phyloP scores from a whole-genome alignment of 2,888 invertebrate genomes.

The Poecilus cupreus region DNA sequence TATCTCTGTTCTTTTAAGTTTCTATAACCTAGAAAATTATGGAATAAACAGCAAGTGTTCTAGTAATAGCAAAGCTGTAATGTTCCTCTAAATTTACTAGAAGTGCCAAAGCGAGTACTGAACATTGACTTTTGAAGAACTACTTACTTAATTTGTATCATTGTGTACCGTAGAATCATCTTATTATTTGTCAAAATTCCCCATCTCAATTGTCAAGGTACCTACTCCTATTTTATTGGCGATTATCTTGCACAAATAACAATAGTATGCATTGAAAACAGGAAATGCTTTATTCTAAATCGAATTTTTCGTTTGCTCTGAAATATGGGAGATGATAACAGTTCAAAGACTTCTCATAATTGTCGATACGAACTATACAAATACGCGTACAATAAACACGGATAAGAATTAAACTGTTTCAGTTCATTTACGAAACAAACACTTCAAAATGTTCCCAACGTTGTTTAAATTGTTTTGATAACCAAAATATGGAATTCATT shows the following conservation, averaged over 20 bases:
- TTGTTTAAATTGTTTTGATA: neutral
- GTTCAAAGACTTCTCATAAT: conserved; percentile 28
- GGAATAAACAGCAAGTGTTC: no score
- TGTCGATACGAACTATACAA: conserved; percentile 37
- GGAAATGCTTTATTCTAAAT: conserved; percentile 23
- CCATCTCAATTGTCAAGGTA: neutral
- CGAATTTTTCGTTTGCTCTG: conserved; percentile 26
- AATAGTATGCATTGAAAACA: neutral
- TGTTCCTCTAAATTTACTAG: no score
- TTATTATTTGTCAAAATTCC: neutral
- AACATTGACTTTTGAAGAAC: no score
- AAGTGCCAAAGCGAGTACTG: no score
- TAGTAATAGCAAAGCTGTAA: no score
- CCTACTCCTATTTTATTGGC: neutral
- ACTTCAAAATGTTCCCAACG: neutral
- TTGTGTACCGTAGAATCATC: no score
- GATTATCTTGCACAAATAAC: conserved; percentile 9
- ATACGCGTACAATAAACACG: conserved; percentile 7
- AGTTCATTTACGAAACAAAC: conserved; percentile 13
- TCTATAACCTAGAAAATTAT: no score
- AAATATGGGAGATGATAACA: conserved; percentile 36
- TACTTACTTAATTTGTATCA: no score
- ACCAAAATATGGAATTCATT: neutral
- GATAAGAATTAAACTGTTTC: conserved; percentile 31
- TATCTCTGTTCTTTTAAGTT: no score